A percentile compares a stretch with the other conserved stretches of the same genome.
These are phyloP conservation scores for Chaenodraco wilsoni DNA, from an alignment of 2,797 vertebrate genomes.

Conservation along the genomic window DNA sequence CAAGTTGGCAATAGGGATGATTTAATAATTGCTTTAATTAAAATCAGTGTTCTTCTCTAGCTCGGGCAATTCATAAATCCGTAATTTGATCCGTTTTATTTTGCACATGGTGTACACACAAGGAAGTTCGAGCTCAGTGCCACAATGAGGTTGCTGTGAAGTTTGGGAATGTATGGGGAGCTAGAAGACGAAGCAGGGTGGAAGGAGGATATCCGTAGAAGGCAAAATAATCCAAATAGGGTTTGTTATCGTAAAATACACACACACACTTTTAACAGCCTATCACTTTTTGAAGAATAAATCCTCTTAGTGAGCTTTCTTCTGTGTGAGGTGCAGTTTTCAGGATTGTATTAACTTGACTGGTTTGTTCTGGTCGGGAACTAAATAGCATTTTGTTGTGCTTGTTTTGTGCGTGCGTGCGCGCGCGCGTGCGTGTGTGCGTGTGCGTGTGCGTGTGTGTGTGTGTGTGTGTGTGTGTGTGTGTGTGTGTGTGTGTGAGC, in stretches of 20 bases:
- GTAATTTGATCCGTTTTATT: constrained; percentile 58
- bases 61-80: constrained; percentile 33
- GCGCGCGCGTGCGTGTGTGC: constrained; percentile 18
- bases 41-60: constrained; percentile 53
- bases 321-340: constrained; percentile 77
- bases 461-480: constrained; percentile 28
- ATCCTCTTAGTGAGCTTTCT: constrained; percentile 79
- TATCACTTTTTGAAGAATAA: constrained; percentile 77
- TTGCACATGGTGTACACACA: constrained; percentile 18
- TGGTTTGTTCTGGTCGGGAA: constrained; percentile 66
- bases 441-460: constrained; percentile 10
- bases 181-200: constrained; percentile 63
- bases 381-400: constrained; percentile 50
- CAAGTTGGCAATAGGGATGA: constrained; percentile 39
- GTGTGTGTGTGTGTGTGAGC: constrained; percentile 9
- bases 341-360: constrained; percentile 68
- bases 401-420: constrained; percentile 11
- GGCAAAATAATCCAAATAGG: constrained; percentile 77
- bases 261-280: constrained; percentile 67
- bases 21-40: constrained; percentile 44
- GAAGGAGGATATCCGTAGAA: constrained; percentile 73
- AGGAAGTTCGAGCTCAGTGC: constrained; percentile 33
- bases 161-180: constrained; percentile 66
- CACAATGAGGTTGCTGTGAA: constrained; percentile 57
- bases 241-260: constrained; percentile 71